Base-by-base conservation (phyloP, 35 echinoderm and acorn worm genomes). In the Ophiothrix spiculata region DNA sequence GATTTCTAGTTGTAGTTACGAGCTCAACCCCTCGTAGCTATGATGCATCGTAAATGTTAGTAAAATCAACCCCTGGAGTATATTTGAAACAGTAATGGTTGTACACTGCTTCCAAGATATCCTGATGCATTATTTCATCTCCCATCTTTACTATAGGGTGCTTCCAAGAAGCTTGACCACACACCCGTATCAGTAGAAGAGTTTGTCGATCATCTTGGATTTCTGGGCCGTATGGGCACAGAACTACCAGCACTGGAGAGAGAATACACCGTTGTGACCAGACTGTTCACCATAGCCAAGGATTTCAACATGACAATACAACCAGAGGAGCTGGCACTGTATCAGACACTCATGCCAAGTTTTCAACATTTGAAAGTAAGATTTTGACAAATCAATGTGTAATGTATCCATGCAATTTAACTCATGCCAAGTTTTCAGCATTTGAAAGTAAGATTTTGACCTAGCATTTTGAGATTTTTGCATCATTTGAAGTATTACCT, bases 361-460 rank as follows among this genome's bases (percentile, higher is more conserved):
- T 99, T 99, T 81, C 89, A 94, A 54, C 96, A 99, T 90, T 84
- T 99, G 13, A 99, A 99, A 92, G 96, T 99, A 82, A 37, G 80
- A n/a, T 54, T 11, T n/a, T n/a, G n/a, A n/a, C n/a, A n/a, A n/a
- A n/a, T n/a, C n/a, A n/a, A n/a, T n/a, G n/a, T n/a, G n/a, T n/a
- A n/a, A n/a, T n/a, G n/a, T n/a, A n/a, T n/a, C n/a, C n/a, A n/a
- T n/a, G n/a, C n/a, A n/a, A n/a, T n/a, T n/a, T n/a, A n/a, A 34
- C 85, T 99, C 73, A 99, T 99, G 96, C 96, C 96, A 19, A 99
- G 92, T 40, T 99, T 99, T 81, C 89, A 94, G 60, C 96, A 99
- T 90, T 84, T 99, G 13, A 99, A 99, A 92, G 96, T 99, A 82
- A 37, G 80, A n/a, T 54, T 11, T n/a, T n/a, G n/a, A n/a, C n/a